phyloP scores from a whole-genome alignment of 2,113 vertebrate species.

The Apteryx mantelli region DNA sequence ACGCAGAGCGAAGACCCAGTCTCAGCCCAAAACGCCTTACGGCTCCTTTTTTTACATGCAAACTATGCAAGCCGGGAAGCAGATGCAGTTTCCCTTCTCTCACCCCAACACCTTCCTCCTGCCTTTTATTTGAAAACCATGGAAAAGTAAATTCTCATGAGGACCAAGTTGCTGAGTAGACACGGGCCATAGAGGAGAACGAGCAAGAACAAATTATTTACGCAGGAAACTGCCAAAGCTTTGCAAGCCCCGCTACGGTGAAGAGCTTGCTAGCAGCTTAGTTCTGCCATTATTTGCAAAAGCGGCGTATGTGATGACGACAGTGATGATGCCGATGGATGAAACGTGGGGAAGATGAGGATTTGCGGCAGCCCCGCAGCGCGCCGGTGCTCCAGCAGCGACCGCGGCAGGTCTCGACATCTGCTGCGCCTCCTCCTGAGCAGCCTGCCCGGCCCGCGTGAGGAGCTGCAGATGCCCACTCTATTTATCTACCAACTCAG shows the following conservation, averaged over 20 bases:
- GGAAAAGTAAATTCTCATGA: neutral
- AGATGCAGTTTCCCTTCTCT: neutral
- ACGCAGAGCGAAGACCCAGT: accelerated
- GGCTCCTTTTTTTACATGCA: neutral
- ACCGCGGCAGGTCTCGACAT: neutral
- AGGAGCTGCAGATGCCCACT: slow-evolving; percentile 14
- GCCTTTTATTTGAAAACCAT: neutral
- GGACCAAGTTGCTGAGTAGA: neutral
- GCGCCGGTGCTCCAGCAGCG: too few relatives aligned
- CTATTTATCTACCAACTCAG: neutral
- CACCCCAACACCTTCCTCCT: neutral
- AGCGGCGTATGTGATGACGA: too few relatives aligned
- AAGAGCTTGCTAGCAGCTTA: neutral
- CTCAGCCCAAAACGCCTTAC: neutral
- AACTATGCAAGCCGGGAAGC: neutral
- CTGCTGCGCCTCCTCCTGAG: accelerated
- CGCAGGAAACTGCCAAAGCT: neutral
- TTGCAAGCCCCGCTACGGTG: neutral
- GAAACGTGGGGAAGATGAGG: too few relatives aligned
- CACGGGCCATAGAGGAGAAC: too few relatives aligned
- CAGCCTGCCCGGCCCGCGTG: neutral
- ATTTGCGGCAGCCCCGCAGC: too few relatives aligned
- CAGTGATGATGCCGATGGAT: too few relatives aligned
- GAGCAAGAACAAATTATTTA: neutral
- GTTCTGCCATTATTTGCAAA: too few relatives aligned